These are phyloP conservation scores for Eueides isabella DNA, from an alignment of 1,140 invertebrate genomes.

Conservation along the genomic window DNA sequence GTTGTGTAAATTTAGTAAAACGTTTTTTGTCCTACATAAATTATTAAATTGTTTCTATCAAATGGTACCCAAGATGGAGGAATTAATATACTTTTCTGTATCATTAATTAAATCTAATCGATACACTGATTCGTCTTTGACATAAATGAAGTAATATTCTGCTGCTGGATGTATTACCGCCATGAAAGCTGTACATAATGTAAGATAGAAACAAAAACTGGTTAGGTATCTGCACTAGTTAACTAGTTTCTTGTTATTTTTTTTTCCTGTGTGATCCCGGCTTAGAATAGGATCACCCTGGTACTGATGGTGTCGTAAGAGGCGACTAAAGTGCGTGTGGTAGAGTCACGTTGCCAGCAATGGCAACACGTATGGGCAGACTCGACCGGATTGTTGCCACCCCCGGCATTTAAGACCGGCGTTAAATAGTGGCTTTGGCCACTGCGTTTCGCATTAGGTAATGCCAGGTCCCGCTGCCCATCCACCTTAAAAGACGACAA, in stretches of 20 bases:
- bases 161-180: slow-evolving; percentile 42
- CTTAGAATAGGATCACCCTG: too few species aligned
- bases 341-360: too few species aligned
- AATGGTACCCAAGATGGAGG: slow-evolving; percentile 57
- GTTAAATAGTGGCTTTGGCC: too few species aligned
- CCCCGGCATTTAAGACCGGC: too few species aligned
- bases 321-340: too few species aligned
- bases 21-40: slow-evolving; percentile 49
- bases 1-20: slow-evolving; percentile 49
- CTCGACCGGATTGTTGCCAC: too few species aligned
- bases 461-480: too few species aligned
- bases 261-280: too few species aligned
- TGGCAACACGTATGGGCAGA: too few species aligned
- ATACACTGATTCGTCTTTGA: neutral
- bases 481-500: too few species aligned
- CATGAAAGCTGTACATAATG: slow-evolving; percentile 40
- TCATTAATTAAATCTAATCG: neutral
- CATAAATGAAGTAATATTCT: slow-evolving; percentile 39
- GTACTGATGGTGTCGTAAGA: too few species aligned
- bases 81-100: neutral
- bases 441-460: too few species aligned
- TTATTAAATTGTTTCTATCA: slow-evolving; percentile 48
- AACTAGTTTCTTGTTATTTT: slow-evolving; percentile 43
- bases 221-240: slow-evolving; percentile 49
- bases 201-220: slow-evolving; percentile 44